These are phyloP conservation scores for Hydropsyche tenuis DNA, from an alignment of 1,140 invertebrate species.

Conservation along the genomic window DNA sequence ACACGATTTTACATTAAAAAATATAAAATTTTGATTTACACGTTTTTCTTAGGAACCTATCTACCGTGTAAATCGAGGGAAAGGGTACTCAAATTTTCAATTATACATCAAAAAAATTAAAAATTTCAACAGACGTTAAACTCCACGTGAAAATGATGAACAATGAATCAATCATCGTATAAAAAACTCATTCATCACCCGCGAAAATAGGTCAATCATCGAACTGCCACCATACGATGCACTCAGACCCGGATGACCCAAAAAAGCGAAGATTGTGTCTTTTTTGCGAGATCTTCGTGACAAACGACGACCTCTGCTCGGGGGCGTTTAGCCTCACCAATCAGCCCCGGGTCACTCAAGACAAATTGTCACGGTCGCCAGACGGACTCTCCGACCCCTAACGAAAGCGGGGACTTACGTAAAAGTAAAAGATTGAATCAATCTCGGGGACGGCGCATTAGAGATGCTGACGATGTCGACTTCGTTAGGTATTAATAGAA, in stretches of 20 bases:
- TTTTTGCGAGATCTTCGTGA: slow-evolving; percentile 27
- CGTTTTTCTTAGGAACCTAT: too few species aligned
- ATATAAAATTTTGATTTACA: too few species aligned
- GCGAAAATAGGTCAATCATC: too few species aligned
- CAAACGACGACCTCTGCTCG: slow-evolving; percentile 43
- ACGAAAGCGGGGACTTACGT: slow-evolving; percentile 16
- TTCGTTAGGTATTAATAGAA: slow-evolving; percentile 49
- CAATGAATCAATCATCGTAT: too few species aligned
- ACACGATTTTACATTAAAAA: too few species aligned
- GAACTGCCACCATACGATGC: too few species aligned
- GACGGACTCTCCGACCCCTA: neutral
- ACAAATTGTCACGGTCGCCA: slow-evolving; percentile 43
- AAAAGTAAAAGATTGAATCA: slow-evolving; percentile 50
- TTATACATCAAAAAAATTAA: too few species aligned
- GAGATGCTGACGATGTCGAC: slow-evolving; percentile 47
- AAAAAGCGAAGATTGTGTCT: neutral
- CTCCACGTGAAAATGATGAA: too few species aligned
- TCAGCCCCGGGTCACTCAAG: slow-evolving; percentile 49
- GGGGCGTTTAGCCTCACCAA: slow-evolving; percentile 48
- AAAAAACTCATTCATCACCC: too few species aligned
- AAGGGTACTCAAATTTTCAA: too few species aligned
- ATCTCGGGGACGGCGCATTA: slow-evolving; percentile 44
- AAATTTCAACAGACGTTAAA: too few species aligned
- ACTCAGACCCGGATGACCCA: neutral
- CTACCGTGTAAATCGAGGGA: too few species aligned